Percentiles rank a stretch among this genome's conserved stretches.
phyloP scores from a whole-genome alignment of 37 sponge, comb jelly and placozoan species.

The Mnemiopsis leidyi region DNA sequence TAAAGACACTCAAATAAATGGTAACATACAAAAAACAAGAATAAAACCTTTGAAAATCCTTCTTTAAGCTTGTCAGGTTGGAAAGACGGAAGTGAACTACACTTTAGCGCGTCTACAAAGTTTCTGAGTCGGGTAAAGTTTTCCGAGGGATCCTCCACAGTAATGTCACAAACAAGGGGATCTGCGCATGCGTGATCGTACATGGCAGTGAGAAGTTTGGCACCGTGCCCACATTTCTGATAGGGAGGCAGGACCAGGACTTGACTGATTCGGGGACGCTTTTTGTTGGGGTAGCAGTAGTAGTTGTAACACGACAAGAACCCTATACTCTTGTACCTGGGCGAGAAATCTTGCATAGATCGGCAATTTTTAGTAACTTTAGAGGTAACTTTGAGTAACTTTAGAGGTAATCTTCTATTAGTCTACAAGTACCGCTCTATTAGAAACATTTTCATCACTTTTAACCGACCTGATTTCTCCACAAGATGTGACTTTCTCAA shows the following conservation, averaged over 20 bases:
- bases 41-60: conserved; percentile 16
- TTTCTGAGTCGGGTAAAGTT: conserved; percentile 81
- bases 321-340: conserved; percentile 77
- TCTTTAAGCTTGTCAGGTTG: conserved; percentile 71
- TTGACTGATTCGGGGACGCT: conserved; percentile 85
- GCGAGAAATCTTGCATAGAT: too few species aligned
- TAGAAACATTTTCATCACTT: too few species aligned
- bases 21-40: too few species aligned
- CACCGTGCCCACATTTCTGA: conserved; percentile 79
- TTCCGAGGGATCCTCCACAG: conserved; percentile 93
- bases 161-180: conserved; percentile 70
- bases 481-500: conserved; percentile 1
- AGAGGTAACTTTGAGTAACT: not conserved
- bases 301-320: conserved; percentile 80
- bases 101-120: conserved; percentile 86
- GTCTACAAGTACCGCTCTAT: too few species aligned
- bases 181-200: conserved; percentile 71
- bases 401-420: too few species aligned
- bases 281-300: conserved; percentile 90
- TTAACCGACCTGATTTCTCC: conserved; percentile 5
- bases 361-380: too few species aligned
- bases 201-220: conserved; percentile 74
- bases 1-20: too few species aligned
- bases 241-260: conserved; percentile 86
- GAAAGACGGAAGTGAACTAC: conserved; percentile 69